These are phyloP conservation scores for Microplitis deprimator DNA, from an alignment of 2,888 invertebrate genomes.

Conservation along the genomic window DNA sequence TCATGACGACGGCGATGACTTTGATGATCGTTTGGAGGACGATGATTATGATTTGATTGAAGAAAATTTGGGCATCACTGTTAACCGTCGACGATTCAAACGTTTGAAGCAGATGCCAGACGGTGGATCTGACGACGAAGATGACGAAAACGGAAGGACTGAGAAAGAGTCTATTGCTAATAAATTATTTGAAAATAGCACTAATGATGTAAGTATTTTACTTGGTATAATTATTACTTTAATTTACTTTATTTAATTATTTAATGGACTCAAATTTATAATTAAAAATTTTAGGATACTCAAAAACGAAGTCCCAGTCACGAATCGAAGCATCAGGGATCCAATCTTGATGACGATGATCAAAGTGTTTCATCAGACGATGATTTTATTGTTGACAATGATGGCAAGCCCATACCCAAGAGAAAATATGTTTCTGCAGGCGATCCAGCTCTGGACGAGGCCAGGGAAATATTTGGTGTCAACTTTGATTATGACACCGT, in stretches of 20 bases:
- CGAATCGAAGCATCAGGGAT: no score
- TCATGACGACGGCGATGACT: constrained; percentile 90
- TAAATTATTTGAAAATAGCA: constrained; percentile 81
- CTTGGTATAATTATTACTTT: not conserved
- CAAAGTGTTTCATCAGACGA: not conserved
- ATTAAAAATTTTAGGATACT: not conserved
- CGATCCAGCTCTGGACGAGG: not conserved
- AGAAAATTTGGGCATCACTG: constrained; percentile 97
- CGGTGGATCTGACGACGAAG: constrained; percentile 93
- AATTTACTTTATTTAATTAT: constrained; percentile 11
- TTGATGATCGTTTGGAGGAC: constrained; percentile 94
- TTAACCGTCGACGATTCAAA: constrained; percentile 90
- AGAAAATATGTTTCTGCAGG: not conserved
- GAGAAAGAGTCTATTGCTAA: constrained; percentile 92
- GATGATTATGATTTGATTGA: constrained; percentile 98
- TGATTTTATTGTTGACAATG: not conserved
- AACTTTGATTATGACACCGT: not conserved
- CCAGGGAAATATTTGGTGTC: not conserved
- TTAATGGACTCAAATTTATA: not conserved
- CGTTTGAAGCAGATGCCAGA: constrained; percentile 87
- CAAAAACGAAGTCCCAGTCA: constrained; percentile 84
- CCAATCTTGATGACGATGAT: not conserved
- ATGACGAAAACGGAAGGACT: constrained; percentile 79
- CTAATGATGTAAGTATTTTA: constrained; percentile 79
- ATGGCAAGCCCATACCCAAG: not conserved